Conservation (phyloP, 2,888 invertebrate genomes). For the Ctenicera cuprea region DNA sequence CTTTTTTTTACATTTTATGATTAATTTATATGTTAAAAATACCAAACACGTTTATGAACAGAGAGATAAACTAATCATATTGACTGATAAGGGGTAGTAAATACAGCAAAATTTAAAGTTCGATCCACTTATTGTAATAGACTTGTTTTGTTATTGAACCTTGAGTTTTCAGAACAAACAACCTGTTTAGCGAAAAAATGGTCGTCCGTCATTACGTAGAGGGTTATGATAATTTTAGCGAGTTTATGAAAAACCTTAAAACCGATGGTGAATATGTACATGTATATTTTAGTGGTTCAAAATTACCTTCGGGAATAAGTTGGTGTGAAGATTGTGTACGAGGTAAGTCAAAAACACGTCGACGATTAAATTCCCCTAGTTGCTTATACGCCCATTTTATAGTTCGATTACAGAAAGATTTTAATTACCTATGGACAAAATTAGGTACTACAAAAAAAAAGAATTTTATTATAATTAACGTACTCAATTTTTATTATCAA, state of each 20-base stretch:
- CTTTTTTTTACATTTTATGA: no score
- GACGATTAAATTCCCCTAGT: constrained; percentile 21
- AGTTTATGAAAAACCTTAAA: constrained; percentile 75
- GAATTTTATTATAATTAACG: no score
- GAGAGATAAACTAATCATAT: no score
- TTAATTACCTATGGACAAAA: no score
- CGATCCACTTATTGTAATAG: no score
- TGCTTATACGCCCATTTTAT: neutral
- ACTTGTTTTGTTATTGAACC: no score
- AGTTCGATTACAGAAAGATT: constrained; percentile 11
- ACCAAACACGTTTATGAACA: no score
- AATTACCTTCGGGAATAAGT: constrained; percentile 80
- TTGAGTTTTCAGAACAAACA: neutral
- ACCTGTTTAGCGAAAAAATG: constrained; percentile 68
- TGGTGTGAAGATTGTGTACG: constrained; percentile 94
- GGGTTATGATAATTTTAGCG: constrained; percentile 79
- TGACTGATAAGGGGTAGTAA: no score
- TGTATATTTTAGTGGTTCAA: constrained; percentile 81
- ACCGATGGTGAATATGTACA: constrained; percentile 71
- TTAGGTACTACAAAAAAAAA: no score
- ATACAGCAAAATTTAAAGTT: no score
- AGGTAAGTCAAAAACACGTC: constrained; percentile 75
- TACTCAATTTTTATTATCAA: no score
- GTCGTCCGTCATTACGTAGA: constrained; percentile 72
- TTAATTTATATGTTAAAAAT: no score